Evolutionary conservation across 2,113 vertebrate species (phyloP).

Genomic region (Pomatorhinus ruficollis): DNA sequence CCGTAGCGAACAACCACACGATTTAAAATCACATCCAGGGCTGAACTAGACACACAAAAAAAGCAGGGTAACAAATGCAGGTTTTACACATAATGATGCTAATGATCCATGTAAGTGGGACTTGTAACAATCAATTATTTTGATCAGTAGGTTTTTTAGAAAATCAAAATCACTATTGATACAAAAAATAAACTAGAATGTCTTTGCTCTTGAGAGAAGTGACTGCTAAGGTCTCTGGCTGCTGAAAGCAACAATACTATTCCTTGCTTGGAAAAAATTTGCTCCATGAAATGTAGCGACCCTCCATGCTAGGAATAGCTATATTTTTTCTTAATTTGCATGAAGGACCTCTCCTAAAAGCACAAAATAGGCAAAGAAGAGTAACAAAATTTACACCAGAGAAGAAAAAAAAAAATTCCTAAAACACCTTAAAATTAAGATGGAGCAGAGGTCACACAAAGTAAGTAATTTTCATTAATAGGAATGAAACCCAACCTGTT

Average conservation of each 20-base stretch:
- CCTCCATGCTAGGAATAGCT: background rate
- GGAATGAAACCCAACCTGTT: background rate
- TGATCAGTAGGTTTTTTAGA: background rate
- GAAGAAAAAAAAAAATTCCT: background rate
- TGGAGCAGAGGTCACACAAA: background rate
- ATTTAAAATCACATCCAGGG: background rate
- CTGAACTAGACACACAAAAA: background rate
- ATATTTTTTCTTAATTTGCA: background rate
- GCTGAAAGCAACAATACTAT: background rate
- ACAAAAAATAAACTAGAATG: background rate
- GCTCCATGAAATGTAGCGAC: background rate
- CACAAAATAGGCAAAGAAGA: background rate
- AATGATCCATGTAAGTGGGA: background rate
- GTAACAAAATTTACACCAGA: background rate
- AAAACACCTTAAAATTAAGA: background rate
- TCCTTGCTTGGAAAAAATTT: background rate
- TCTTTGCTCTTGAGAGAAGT: background rate
- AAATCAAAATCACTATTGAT: background rate
- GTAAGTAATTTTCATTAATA: background rate
- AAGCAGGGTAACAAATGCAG: background rate
- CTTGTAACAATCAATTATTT: background rate
- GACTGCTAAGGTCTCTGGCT: background rate
- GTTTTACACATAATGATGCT: background rate
- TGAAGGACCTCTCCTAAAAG: background rate
- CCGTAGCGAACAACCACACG: rapidly evolving